Base-by-base conservation (phyloP, 2,113 vertebrate genomes). In the Centropus bengalensis region DNA sequence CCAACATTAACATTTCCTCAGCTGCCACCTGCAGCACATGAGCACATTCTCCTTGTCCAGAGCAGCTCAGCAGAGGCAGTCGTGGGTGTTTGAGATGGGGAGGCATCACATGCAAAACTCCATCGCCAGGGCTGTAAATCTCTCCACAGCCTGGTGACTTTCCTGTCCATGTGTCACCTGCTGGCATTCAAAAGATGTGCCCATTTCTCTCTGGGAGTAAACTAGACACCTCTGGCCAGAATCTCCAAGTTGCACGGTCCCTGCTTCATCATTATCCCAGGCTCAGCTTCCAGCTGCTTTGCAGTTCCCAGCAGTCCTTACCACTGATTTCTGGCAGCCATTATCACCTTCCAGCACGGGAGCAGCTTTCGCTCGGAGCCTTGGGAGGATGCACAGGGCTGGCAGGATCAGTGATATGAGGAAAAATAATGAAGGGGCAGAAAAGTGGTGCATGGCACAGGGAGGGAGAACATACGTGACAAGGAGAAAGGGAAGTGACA, bases 291-390 rank as follows among this genome's bases (percentile, higher is more conserved):
- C 86, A 67, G 79, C 82, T 91, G 82, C 54, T 76, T 86, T 73
- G 84, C 51, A 66, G 71, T 69, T 88, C 0, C 0, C 75, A 77
- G 67, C 4, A 0, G 59, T 67, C 22, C 19, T 49, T 45, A 32
- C 68, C 76, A 79, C 92, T 91, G 86, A 83, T 33, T 91, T 38
- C 55, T 93, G 92, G 90, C 85, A 82, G 90, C 82, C 79, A 36
- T 86, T 86, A 47, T 42, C 69, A 38, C 69, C 80, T 92, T 84
- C 55, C 83, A 92, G 83, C 73, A 70, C 26, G 42, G 63, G 59
- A 89, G 30, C n/a, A 80, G 71, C 79, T 85, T 89, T 45, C 73
- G 51, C 75, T 90, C 52, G 21, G 59, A 74, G 79, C 58, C 63
- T 62, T 66, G 45, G 42, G 45, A 90, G 38, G 26, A 55, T 27